phyloP scores from a whole-genome alignment of 2,888 invertebrate genomes.

The Cerceris rybyensis region DNA sequence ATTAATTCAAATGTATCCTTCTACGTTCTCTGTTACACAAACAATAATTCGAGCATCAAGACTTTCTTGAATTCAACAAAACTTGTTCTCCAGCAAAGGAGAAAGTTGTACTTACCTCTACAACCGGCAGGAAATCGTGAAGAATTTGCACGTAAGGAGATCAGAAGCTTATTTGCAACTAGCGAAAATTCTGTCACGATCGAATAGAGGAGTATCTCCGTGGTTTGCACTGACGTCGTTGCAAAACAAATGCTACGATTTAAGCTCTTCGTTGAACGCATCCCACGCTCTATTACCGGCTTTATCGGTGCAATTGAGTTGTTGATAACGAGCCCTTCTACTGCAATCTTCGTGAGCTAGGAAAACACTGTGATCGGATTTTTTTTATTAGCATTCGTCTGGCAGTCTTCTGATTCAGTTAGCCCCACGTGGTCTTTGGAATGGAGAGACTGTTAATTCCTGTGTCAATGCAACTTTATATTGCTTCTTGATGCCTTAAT shows the following conservation, averaged over 20 bases:
- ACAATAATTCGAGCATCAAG: too few relatives aligned
- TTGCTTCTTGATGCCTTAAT: too few relatives aligned
- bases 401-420: too few relatives aligned
- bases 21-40: too few relatives aligned
- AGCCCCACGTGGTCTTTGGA: too few relatives aligned
- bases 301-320: conserved; percentile 11
- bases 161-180: not conserved
- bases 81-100: too few relatives aligned
- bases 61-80: too few relatives aligned
- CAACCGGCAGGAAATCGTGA: conserved; percentile 19
- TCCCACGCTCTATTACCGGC: conserved; percentile 21
- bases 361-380: not conserved
- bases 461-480: too few relatives aligned
- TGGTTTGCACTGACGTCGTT: not conserved
- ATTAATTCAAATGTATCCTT: too few relatives aligned
- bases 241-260: conserved; percentile 23
- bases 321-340: conserved; percentile 28
- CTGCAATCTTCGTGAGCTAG: conserved; percentile 9
- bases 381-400: conserved; percentile 7
- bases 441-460: too few relatives aligned
- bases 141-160: too few relatives aligned
- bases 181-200: not conserved
- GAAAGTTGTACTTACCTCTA: not conserved
- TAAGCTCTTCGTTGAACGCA: not conserved
- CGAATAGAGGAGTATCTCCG: not conserved